Evolutionary conservation across 1,140 invertebrate genomes (phyloP).

Genomic region (Drosophila mojavensis): DNA sequence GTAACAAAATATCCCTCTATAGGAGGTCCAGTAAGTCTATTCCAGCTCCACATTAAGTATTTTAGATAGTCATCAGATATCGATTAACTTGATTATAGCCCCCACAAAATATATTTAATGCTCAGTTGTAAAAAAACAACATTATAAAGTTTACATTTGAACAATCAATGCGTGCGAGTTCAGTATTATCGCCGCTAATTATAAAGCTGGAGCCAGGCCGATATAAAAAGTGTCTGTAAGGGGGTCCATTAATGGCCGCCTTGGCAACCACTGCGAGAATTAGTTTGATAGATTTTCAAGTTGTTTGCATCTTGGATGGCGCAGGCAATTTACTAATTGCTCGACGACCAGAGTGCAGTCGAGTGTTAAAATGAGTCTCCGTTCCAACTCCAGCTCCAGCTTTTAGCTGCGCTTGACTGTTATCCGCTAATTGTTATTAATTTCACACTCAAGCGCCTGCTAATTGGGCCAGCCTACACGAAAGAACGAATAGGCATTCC

Average conservation of each 20-base stretch:
- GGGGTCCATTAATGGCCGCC: background rate
- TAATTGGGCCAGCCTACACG: slow-evolving; percentile 49
- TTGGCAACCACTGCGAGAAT: slow-evolving; percentile 1
- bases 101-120: too few relatives aligned
- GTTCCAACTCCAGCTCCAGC: too few relatives aligned
- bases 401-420: background rate
- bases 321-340: slow-evolving; percentile 44
- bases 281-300: slow-evolving; percentile 15
- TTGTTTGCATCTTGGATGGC: slow-evolving; percentile 18
- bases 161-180: background rate
- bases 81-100: too few relatives aligned
- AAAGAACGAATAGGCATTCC: background rate
- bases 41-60: too few relatives aligned
- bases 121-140: too few relatives aligned
- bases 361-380: slow-evolving; percentile 24
- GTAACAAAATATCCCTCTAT: too few relatives aligned
- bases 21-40: too few relatives aligned
- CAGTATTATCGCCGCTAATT: background rate
- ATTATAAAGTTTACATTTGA: too few relatives aligned
- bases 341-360: slow-evolving; percentile 8
- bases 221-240: background rate
- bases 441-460: slow-evolving; percentile 70
- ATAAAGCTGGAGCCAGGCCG: background rate
- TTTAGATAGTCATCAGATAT: too few relatives aligned
- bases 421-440: slow-evolving; percentile 55